Conservation (phyloP, 2,888 invertebrate genomes). For the Hedychridium roseum region DNA sequence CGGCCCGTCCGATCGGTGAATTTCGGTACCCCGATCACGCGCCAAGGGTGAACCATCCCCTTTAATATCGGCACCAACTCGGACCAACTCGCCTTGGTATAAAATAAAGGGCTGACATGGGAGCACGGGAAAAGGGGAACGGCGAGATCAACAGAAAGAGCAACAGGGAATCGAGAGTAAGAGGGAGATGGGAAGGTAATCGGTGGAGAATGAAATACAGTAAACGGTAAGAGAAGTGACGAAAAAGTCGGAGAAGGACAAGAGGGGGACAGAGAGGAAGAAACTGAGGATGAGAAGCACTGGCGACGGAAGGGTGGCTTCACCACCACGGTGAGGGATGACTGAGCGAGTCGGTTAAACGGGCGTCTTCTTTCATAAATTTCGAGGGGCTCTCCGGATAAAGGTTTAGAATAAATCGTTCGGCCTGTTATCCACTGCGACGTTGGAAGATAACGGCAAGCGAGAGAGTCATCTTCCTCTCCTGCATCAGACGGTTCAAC, state of each 20-base stretch:
- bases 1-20: constrained; percentile 46
- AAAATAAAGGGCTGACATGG: constrained; percentile 61
- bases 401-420: constrained; percentile 62
- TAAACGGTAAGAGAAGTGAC: too few relatives aligned
- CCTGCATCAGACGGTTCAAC: constrained; percentile 25
- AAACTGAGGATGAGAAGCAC: constrained; percentile 31
- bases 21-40: constrained; percentile 61
- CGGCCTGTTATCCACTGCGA: constrained; percentile 59
- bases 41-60: constrained; percentile 56
- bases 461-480: too few relatives aligned
- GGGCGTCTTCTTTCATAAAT: constrained; percentile 64
- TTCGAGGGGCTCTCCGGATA: constrained; percentile 54
- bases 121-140: constrained; percentile 32
- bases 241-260: too few relatives aligned
- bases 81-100: constrained; percentile 43
- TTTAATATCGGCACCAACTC: constrained; percentile 56
- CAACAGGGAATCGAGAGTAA: too few relatives aligned
- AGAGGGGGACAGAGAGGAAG: constrained; percentile 24
- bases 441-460: constrained; percentile 49
- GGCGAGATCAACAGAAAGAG: constrained; percentile 25
- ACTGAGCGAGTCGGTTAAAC: constrained; percentile 62
- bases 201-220: too few relatives aligned
- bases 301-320: constrained; percentile 45
- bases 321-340: constrained; percentile 58
- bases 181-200: too few relatives aligned